These are phyloP conservation scores for Syngnathus scovelli DNA, from an alignment of 2,113 vertebrate genomes.

Conservation along the genomic window DNA sequence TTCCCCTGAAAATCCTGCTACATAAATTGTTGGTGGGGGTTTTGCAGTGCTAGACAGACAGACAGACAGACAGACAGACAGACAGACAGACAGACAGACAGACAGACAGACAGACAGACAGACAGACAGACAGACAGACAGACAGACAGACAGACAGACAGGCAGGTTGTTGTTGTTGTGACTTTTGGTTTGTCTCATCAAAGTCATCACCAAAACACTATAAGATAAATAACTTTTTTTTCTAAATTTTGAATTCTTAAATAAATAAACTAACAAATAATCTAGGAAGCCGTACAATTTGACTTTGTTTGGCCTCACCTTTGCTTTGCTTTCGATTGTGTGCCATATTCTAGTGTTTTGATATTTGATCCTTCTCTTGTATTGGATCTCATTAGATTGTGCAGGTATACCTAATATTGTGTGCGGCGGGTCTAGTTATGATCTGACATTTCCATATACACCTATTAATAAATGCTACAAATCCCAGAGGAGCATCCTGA, in stretches of 20 bases:
- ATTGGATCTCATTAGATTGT: neutral
- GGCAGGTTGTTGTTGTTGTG: neutral
- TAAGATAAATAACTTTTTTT: neutral
- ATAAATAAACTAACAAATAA: neutral
- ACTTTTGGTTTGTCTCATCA: neutral
- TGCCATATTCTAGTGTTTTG: neutral
- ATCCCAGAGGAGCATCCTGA: slow-evolving; percentile 45
- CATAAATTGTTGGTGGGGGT: too few species aligned
- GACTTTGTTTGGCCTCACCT: neutral
- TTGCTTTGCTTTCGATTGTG: neutral
- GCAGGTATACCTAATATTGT: neutral
- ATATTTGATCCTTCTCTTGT: neutral
- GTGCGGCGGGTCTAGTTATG: neutral
- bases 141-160: too few species aligned
- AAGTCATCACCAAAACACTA: neutral
- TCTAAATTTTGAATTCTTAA: neutral
- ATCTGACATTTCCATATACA: neutral
- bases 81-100: too few species aligned
- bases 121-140: too few species aligned
- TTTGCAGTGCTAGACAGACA: too few species aligned
- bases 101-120: too few species aligned
- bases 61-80: too few species aligned
- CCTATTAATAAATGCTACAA: slow-evolving; percentile 63
- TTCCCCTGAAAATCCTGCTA: too few species aligned
- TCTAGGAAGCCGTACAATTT: neutral